A percentile compares a stretch with the other conserved stretches of the same genome.
These are phyloP conservation scores for Emydocephalus ijimae DNA, from an alignment of 2,113 vertebrate species.

Conservation along the genomic window DNA sequence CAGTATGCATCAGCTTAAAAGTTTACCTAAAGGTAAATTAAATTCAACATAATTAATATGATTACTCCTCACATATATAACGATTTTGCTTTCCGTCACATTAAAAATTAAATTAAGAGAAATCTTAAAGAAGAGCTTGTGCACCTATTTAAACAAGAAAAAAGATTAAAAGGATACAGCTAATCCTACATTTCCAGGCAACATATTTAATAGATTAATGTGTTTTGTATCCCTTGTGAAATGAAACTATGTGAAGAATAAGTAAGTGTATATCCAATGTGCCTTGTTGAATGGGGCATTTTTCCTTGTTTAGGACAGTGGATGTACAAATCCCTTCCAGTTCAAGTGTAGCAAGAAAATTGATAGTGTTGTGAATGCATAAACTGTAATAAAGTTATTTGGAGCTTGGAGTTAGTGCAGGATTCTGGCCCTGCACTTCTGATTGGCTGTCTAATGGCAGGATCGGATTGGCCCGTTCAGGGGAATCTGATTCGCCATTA, in stretches of 20 bases:
- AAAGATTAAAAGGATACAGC: not conserved
- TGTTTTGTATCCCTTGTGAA: not conserved
- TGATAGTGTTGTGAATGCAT: too few species aligned
- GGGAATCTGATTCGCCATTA: too few species aligned
- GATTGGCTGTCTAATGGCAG: too few species aligned
- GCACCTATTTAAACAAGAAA: not conserved
- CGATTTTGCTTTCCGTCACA: not conserved
- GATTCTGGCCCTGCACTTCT: too few species aligned
- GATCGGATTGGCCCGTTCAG: too few species aligned
- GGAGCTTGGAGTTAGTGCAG: too few species aligned
- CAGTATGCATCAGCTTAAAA: not conserved
- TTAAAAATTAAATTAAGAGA: not conserved
- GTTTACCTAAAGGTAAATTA: not conserved
- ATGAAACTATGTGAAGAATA: not conserved
- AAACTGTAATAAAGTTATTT: too few species aligned
- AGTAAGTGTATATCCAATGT: not conserved
- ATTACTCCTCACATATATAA: not conserved
- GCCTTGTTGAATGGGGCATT: not conserved
- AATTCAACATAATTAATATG: not conserved
- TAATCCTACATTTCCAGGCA: not conserved
- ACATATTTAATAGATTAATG: not conserved
- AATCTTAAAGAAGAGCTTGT: not conserved
- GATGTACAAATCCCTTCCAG: not conserved
- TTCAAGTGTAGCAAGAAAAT: not conserved
- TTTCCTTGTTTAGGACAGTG: not conserved